phyloP scores from a whole-genome alignment of 2,797 vertebrate genomes.

The Danio albolineatus region DNA sequence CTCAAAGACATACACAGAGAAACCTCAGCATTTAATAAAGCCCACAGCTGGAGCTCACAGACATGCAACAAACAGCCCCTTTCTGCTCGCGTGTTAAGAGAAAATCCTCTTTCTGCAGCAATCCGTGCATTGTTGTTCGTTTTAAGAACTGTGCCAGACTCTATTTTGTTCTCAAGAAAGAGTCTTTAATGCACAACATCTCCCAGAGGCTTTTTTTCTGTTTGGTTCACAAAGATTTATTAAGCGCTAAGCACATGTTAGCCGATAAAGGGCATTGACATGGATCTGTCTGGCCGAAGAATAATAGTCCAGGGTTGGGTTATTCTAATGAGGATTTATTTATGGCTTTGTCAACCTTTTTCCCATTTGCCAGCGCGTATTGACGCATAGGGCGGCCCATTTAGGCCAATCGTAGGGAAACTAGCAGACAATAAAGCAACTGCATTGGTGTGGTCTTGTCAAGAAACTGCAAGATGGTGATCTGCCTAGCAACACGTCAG shows the following conservation, averaged over 20 bases:
- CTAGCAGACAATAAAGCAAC: constrained; percentile 48
- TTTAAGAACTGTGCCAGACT: constrained; percentile 54
- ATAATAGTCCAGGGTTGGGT: constrained; percentile 47
- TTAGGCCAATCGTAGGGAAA: constrained; percentile 17
- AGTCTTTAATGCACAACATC: constrained; percentile 42
- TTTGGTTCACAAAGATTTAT: constrained; percentile 55
- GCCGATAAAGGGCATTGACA: constrained; percentile 43
- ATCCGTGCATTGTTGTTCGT: constrained; percentile 51
- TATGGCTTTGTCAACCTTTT: constrained; percentile 17
- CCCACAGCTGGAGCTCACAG: constrained; percentile 43
- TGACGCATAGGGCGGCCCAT: constrained; percentile 17
- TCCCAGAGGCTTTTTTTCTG: constrained; percentile 41
- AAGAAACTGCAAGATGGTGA: constrained; percentile 61
- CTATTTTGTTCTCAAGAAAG: constrained; percentile 45
- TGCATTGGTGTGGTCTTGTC: constrained; percentile 58
- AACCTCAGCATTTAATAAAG: constrained; percentile 42
- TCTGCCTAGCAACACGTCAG: constrained; percentile 69
- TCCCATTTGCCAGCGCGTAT: background rate
- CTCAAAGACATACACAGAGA: background rate
- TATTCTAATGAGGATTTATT: constrained; percentile 41
- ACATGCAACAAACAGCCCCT: background rate
- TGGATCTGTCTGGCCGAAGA: constrained; percentile 38
- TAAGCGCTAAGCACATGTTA: constrained; percentile 55
- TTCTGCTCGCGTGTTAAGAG: constrained; percentile 21
- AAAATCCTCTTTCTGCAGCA: constrained; percentile 50